Percentiles rank a stretch among this genome's conserved stretches.
These are phyloP conservation scores for Lasioglossum villosulum DNA, from an alignment of 2,888 invertebrate species.

Conservation along the genomic window DNA sequence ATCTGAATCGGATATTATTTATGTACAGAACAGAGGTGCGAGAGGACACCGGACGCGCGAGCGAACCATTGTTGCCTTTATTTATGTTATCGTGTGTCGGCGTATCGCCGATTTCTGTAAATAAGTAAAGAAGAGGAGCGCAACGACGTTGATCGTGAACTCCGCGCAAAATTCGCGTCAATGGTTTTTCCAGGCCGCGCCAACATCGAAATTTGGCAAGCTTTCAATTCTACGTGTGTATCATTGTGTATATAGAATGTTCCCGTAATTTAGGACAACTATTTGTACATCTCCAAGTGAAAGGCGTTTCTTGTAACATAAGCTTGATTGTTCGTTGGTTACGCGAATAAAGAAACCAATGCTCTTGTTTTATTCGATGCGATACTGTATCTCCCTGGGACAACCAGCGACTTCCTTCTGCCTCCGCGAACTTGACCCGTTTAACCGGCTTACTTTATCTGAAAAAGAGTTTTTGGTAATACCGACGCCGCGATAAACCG, in stretches of 20 bases:
- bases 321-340: conserved; percentile 55
- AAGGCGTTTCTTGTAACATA: conserved; percentile 54
- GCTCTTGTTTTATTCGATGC: conserved; percentile 67
- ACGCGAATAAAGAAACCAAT: conserved; percentile 70
- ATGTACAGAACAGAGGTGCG: conserved; percentile 49
- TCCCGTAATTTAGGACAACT: conserved; percentile 60
- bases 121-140: conserved; percentile 56
- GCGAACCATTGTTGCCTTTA: conserved; percentile 57
- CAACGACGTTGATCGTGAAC: background rate
- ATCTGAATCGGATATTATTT: conserved; percentile 47
- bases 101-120: conserved; percentile 65
- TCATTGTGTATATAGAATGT: conserved; percentile 72
- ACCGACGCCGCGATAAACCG: background rate
- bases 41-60: conserved; percentile 30
- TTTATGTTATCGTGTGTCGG: conserved; percentile 61
- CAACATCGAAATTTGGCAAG: background rate
- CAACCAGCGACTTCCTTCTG: background rate
- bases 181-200: conserved; percentile 19
- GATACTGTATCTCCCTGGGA: background rate
- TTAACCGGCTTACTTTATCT: background rate
- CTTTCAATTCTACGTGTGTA: conserved; percentile 45
- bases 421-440: background rate
- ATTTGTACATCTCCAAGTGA: conserved; percentile 53
- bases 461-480: background rate
- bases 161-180: conserved; percentile 14